Evolutionary conservation across 35 echinoderm and acorn worm genomes (phyloP).

Genomic region (Strongylocentrotus purpuratus): DNA sequence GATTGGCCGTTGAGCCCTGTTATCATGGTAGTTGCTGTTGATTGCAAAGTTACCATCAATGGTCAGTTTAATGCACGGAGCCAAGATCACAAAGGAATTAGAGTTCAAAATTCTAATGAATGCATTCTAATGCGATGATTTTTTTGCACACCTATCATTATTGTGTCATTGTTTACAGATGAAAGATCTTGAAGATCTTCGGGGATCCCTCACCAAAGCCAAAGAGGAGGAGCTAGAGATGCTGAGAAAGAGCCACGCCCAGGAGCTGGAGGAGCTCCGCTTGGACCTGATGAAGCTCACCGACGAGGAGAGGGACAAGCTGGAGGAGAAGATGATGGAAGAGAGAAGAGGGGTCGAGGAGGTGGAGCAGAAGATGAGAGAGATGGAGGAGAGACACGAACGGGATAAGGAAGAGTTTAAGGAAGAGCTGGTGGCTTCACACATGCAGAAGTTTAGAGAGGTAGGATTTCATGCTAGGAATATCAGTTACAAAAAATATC

Average conservation of each 20-base stretch:
- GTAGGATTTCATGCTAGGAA: neutral
- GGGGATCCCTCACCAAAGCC: conserved; percentile 34
- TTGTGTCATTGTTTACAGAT: conserved; percentile 2
- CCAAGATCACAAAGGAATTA: no score
- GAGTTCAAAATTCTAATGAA: no score
- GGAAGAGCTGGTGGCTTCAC: conserved; percentile 72
- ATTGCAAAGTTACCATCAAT: no score
- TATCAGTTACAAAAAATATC: no score
- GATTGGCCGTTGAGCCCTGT: no score
- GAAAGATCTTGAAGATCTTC: conserved; percentile 57
- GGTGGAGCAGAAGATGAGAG: conserved; percentile 50
- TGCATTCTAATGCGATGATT: no score
- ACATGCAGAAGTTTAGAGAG: conserved; percentile 91
- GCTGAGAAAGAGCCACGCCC: conserved; percentile 59
- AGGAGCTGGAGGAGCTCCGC: conserved; percentile 65
- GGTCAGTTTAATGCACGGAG: no score
- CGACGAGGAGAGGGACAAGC: conserved; percentile 62
- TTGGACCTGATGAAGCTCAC: conserved; percentile 60
- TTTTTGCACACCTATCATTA: no score
- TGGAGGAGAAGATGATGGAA: conserved; percentile 64
- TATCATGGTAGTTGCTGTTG: no score
- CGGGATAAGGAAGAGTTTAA: conserved; percentile 59
- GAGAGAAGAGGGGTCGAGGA: conserved; percentile 59
- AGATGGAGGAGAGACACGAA: conserved; percentile 57
- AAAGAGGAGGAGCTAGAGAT: conserved; percentile 64